A percentile compares a stretch with the other conserved stretches of the same genome.
phyloP scores from a whole-genome alignment of 2,888 invertebrate genomes.

The Allygus modestus region DNA sequence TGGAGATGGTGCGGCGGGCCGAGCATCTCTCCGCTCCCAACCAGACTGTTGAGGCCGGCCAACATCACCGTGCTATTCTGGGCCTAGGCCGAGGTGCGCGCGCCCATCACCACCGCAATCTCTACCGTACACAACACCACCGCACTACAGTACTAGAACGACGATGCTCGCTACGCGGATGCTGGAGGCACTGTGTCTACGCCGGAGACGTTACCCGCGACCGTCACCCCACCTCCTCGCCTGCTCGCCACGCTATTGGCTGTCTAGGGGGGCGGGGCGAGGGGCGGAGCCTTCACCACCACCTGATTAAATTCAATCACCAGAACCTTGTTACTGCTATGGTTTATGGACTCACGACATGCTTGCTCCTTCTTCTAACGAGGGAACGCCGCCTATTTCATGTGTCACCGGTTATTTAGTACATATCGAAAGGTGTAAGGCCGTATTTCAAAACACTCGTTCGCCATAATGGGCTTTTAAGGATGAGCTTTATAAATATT shows the following conservation, averaged over 20 bases:
- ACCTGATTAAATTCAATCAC: constrained; percentile 62
- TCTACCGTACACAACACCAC: not conserved
- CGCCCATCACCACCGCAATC: constrained; percentile 7
- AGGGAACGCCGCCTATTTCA: constrained; percentile 22
- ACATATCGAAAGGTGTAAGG: constrained; percentile 32
- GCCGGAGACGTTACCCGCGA: not conserved
- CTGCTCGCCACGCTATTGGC: constrained; percentile 4
- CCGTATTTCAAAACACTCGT: constrained; percentile 28
- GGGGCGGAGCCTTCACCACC: constrained; percentile 40
- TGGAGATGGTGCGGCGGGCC: constrained; percentile 55
- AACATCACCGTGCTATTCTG: constrained; percentile 50
- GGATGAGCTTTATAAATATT: constrained; percentile 42
- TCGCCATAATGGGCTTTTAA: constrained; percentile 26
- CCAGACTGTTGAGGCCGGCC: constrained; percentile 60
- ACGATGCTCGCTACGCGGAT: not conserved
- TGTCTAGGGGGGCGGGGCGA: constrained; percentile 17
- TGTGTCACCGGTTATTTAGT: constrained; percentile 48
- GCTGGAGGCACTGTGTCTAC: constrained; percentile 4
- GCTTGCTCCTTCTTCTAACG: constrained; percentile 25
- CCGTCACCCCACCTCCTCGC: not conserved
- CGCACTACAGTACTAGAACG: not conserved
- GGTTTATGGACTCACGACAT: constrained; percentile 59
- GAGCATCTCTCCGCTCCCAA: constrained; percentile 52
- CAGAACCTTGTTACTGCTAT: constrained; percentile 61
- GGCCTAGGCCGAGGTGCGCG: constrained; percentile 19